Conservation (phyloP, 2,888 invertebrate species). For the Nemapogon koenigi region DNA sequence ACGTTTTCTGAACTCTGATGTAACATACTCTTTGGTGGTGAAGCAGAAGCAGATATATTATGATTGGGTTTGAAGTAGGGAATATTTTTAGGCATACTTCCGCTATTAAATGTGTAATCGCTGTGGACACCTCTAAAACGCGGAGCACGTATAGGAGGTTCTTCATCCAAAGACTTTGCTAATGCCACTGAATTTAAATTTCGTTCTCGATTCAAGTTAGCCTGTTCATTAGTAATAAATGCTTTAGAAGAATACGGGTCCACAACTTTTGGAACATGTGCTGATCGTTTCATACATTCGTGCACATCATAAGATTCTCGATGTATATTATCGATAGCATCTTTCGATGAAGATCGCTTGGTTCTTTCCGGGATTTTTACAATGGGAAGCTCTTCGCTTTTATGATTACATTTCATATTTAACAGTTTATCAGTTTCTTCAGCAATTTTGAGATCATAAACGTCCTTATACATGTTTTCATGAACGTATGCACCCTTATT, state of each 20-base stretch:
- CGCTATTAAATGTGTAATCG: constrained; percentile 44
- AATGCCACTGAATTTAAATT: constrained; percentile 27
- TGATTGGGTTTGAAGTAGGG: constrained; percentile 46
- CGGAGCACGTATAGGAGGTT: constrained; percentile 33
- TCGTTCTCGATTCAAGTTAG: constrained; percentile 34
- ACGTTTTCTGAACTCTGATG: constrained; percentile 52
- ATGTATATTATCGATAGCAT: constrained; percentile 30
- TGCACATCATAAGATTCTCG: constrained; percentile 40
- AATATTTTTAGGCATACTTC: constrained; percentile 53
- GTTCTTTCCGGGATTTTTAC: constrained; percentile 32
- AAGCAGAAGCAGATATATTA: constrained; percentile 34
- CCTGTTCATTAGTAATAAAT: constrained; percentile 45
- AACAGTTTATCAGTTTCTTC: constrained; percentile 57
- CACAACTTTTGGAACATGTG: constrained; percentile 39
- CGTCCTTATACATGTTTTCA: constrained; percentile 54
- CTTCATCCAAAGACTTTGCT: constrained; percentile 41
- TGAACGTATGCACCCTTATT: constrained; percentile 57
- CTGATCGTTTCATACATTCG: constrained; percentile 43
- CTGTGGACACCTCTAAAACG: constrained; percentile 38
- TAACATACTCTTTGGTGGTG: constrained; percentile 44
- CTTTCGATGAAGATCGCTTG: constrained; percentile 43
- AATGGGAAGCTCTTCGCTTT: constrained; percentile 39
- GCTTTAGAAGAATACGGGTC: constrained; percentile 48
- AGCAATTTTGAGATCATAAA: constrained; percentile 57
- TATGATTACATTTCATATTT: constrained; percentile 41